Conservation (phyloP, 2,113 vertebrate genomes). For the Arenaria interpres region DNA sequence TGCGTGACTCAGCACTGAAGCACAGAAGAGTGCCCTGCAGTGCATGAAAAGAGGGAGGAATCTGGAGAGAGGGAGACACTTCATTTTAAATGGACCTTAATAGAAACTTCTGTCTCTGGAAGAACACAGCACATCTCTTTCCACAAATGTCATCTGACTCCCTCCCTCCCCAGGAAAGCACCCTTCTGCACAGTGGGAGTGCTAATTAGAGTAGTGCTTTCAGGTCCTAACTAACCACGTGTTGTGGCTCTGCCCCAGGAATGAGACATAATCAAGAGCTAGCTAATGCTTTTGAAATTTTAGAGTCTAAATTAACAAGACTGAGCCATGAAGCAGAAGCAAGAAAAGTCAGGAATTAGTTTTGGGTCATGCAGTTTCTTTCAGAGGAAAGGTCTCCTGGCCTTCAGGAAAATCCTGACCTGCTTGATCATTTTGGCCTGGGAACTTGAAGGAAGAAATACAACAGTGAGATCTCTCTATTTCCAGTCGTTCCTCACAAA, state of each 20-base stretch:
- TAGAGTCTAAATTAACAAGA: not conserved
- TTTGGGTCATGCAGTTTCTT: not conserved
- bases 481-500: not conserved
- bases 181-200: not conserved
- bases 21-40: not conserved
- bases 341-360: not conserved
- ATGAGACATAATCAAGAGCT: not conserved
- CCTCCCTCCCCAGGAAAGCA: not conserved
- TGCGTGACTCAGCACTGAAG: constrained; percentile 8
- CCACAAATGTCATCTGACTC: not conserved
- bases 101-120: not conserved
- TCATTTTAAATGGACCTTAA: constrained; percentile 14
- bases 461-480: not conserved
- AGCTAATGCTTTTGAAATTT: not conserved
- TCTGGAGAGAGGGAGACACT: not conserved
- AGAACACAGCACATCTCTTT: not conserved
- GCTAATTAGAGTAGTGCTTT: not conserved
- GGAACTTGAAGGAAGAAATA: not conserved
- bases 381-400: not conserved
- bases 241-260: not conserved
- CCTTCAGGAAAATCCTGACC: not conserved
- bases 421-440: not conserved
- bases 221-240: not conserved
- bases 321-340: not conserved
- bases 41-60: not conserved